Conservation (phyloP, 2,797 vertebrate species). For the Mormyrus hasselquistii region DNA sequence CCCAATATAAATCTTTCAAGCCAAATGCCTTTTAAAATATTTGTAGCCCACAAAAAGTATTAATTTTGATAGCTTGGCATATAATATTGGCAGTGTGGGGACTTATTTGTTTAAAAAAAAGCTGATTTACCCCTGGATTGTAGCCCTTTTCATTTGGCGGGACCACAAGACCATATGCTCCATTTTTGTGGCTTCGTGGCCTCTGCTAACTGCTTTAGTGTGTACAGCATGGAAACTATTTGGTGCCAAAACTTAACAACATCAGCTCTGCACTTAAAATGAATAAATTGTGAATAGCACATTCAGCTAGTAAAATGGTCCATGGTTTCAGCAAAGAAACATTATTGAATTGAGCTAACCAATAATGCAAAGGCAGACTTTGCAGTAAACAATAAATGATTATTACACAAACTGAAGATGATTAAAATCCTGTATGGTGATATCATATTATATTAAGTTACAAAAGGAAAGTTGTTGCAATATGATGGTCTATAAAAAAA, state of each 20-base stretch:
- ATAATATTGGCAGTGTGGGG: not conserved
- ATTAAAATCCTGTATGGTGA: not conserved
- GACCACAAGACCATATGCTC: not conserved
- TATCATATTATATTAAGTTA: not conserved
- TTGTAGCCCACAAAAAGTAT: constrained; percentile 7
- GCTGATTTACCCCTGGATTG: not conserved
- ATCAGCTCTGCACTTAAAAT: constrained; percentile 11
- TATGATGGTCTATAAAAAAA: not conserved
- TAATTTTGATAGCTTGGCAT: constrained; percentile 20
- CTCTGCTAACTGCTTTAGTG: constrained; percentile 10
- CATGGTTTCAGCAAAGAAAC: not conserved
- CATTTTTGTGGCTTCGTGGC: not conserved
- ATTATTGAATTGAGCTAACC: constrained; percentile 12
- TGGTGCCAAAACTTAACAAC: constrained; percentile 11
- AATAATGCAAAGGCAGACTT: constrained; percentile 4
- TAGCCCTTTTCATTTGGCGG: not conserved
- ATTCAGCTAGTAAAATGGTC: not conserved
- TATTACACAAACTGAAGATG: not conserved
- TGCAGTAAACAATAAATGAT: not conserved
- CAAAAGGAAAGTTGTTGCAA: not conserved
- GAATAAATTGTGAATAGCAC: not conserved
- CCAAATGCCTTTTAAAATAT: not conserved
- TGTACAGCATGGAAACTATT: constrained; percentile 17
- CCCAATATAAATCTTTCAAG: not conserved
- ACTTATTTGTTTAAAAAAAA: constrained; percentile 7